Evolutionary conservation across 2,888 invertebrate species (phyloP).

Genomic region (Gortyna flavago): DNA sequence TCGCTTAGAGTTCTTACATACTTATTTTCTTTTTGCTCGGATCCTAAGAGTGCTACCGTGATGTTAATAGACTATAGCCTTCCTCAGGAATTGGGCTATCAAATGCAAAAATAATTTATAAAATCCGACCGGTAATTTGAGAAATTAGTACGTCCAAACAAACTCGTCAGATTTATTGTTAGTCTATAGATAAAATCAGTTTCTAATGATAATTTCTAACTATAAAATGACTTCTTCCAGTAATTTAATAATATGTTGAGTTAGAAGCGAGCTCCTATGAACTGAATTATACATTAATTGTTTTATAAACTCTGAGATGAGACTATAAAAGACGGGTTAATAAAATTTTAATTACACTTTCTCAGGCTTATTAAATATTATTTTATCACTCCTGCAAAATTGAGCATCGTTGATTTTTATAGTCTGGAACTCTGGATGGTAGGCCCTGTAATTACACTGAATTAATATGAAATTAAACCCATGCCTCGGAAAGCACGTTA

Average conservation of each 20-base stretch:
- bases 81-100: not conserved
- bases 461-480: not conserved
- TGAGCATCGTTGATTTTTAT: not conserved
- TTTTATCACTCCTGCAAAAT: conserved; percentile 19
- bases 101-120: not conserved
- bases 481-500: not conserved
- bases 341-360: conserved; percentile 23
- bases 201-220: conserved; percentile 24
- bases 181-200: conserved; percentile 13
- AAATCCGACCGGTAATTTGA: not conserved
- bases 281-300: conserved; percentile 24
- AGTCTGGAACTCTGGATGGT: not conserved
- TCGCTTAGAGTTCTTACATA: not conserved
- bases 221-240: conserved; percentile 26
- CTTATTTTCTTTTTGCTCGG: not conserved
- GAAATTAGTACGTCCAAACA: not conserved
- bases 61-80: not conserved
- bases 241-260: conserved; percentile 9
- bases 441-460: not conserved
- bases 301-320: conserved; percentile 27
- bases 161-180: not conserved
- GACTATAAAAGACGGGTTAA: not conserved
- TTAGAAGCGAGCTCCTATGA: not conserved
- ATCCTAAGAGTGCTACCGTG: not conserved
- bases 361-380: conserved; percentile 9